Conservation (phyloP, 1,140 invertebrate species). For the Tetranychus cinnabarinus region DNA sequence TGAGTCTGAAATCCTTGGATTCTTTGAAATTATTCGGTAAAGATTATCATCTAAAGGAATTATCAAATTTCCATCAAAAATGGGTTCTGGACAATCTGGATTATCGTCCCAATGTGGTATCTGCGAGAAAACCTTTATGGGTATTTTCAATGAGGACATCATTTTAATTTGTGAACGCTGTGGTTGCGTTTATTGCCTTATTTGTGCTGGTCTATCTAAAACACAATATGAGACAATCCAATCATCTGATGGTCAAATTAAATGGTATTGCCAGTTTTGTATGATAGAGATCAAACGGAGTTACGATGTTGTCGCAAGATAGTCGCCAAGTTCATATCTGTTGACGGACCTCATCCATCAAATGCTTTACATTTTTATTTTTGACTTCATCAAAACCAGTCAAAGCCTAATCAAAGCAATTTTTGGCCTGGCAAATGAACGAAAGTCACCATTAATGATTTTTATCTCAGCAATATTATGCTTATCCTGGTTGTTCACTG, state of each 20-base stretch:
- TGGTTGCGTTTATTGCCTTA: constrained; percentile 1
- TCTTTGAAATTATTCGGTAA: no score
- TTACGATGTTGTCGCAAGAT: background rate
- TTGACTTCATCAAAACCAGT: no score
- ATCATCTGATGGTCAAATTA: background rate
- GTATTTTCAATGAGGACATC: background rate
- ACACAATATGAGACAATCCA: background rate
- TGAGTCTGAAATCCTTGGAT: no score
- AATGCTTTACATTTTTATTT: no score
- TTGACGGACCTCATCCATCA: no score
- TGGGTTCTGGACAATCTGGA: background rate
- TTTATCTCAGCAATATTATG: no score
- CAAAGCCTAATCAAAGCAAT: no score
- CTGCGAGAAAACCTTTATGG: constrained; percentile 1
- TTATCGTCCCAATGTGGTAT: background rate
- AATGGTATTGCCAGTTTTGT: constrained; percentile 2
- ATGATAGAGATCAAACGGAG: background rate
- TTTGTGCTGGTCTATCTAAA: background rate
- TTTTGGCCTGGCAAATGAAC: no score
- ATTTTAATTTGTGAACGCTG: background rate
- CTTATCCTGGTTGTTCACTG: no score
- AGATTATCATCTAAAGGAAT: no score
- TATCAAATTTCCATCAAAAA: background rate
- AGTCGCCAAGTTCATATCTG: background rate
- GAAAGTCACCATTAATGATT: no score